Conservation (phyloP, 2,113 vertebrate genomes). For the Proterorhinus semilunaris region DNA sequence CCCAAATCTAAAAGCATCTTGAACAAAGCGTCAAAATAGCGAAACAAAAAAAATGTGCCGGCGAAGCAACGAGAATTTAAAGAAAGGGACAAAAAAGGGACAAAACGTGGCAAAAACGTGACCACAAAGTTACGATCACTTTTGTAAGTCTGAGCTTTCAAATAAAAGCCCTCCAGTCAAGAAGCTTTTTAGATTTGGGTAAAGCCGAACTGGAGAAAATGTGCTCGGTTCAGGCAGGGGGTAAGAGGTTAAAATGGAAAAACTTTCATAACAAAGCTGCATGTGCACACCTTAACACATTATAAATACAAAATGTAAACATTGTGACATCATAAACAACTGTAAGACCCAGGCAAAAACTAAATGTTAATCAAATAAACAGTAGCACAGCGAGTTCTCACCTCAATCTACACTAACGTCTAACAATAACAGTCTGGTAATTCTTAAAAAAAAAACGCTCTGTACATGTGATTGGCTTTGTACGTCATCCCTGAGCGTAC, state of each 20-base stretch:
- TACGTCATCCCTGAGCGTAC: conserved; percentile 66
- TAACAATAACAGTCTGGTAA: conserved; percentile 37
- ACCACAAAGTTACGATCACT: too few relatives aligned
- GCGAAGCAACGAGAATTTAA: too few relatives aligned
- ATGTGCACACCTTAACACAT: conserved; percentile 3
- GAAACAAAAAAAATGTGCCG: too few relatives aligned
- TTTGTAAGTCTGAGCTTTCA: too few relatives aligned
- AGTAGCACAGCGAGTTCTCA: conserved; percentile 18
- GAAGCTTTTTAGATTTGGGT: too few relatives aligned
- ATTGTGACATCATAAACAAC: neutral
- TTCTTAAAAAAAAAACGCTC: conserved; percentile 2
- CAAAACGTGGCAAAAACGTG: neutral
- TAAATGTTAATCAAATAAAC: conserved; percentile 25
- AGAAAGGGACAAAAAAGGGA: neutral
- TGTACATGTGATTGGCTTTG: conserved; percentile 24
- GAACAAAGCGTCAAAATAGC: too few relatives aligned
- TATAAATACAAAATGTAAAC: conserved; percentile 14
- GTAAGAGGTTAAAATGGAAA: too few relatives aligned
- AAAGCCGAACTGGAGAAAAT: too few relatives aligned
- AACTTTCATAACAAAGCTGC: neutral
- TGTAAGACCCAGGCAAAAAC: conserved; percentile 17
- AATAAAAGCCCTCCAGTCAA: too few relatives aligned
- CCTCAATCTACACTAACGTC: conserved; percentile 9
- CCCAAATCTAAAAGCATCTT: too few relatives aligned
- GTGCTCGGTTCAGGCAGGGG: too few relatives aligned